Percentiles rank a stretch among this genome's conserved stretches.
Conservation (phyloP, 1,140 invertebrate species). For the Phymorhynchus buccinoides region DNA sequence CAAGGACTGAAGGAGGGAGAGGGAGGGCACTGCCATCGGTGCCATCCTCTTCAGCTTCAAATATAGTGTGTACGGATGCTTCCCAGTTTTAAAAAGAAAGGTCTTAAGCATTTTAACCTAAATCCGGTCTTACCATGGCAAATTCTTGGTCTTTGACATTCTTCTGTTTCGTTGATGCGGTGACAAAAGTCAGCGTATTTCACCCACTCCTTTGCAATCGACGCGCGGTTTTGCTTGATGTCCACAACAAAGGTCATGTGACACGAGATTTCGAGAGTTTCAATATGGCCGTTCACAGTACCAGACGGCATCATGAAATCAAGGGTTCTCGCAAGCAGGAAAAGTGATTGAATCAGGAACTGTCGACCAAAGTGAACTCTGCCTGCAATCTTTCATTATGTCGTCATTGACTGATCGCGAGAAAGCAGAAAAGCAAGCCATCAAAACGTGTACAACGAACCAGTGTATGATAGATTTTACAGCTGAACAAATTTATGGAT, state of each 20-base stretch:
- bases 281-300: conserved; percentile 32
- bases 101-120: too few species aligned
- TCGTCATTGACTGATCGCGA: conserved; percentile 63
- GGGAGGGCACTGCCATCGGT: too few species aligned
- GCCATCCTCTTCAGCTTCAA: too few species aligned
- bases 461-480: conserved; percentile 97
- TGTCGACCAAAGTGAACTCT: neutral
- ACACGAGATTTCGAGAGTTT: conserved; percentile 32
- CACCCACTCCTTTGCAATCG: neutral
- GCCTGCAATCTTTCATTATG: conserved; percentile 39
- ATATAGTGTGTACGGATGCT: too few species aligned
- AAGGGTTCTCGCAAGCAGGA: neutral
- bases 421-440: conserved; percentile 65
- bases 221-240: neutral
- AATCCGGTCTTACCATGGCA: conserved; percentile 6
- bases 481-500: conserved; percentile 89
- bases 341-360: neutral
- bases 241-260: conserved; percentile 18
- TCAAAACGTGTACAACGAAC: conserved; percentile 73
- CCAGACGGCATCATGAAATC: neutral
- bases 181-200: neutral
- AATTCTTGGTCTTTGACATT: conserved; percentile 30
- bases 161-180: neutral
- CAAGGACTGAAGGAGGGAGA: too few species aligned
- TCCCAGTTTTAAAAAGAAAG: too few species aligned